Conservation (phyloP, 2,888 invertebrate species). For the Tipula unca region DNA sequence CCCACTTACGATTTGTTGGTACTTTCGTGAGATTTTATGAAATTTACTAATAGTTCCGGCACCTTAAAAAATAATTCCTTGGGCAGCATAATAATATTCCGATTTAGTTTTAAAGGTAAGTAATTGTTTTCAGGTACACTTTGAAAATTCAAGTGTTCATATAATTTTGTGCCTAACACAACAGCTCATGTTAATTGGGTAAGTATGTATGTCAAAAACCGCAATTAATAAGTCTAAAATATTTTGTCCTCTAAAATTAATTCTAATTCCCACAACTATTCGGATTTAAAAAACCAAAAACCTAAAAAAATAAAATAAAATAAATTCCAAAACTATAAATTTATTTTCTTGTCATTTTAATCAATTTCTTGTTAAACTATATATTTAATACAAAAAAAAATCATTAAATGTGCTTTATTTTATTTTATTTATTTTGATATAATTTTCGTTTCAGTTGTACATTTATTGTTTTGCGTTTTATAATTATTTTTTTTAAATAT, state of each 20-base stretch:
- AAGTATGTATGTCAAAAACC: not conserved
- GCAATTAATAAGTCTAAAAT: too few relatives aligned
- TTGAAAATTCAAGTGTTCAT: not conserved
- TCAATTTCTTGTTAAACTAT: not conserved
- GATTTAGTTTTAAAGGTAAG: not conserved
- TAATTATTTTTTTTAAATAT: not conserved
- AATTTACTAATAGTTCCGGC: too few relatives aligned
- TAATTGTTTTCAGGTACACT: not conserved
- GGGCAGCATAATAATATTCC: too few relatives aligned
- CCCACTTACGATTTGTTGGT: too few relatives aligned
- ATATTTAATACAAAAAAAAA: not conserved
- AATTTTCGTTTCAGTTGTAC: not conserved
- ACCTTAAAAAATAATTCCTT: too few relatives aligned
- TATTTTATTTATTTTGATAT: not conserved
- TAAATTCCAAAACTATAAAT: not conserved
- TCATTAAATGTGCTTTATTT: not conserved
- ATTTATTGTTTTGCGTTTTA: not conserved
- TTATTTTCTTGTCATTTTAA: not conserved
- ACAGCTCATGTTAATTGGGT: not conserved
- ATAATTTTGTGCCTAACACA: not conserved
- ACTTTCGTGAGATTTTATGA: too few relatives aligned
- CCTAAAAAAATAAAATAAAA: too few relatives aligned
- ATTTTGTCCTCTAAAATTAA: not conserved
- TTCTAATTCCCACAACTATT: not conserved
- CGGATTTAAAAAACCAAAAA: too few relatives aligned